phyloP scores from a whole-genome alignment of 2,113 vertebrate species.

The Craseonycteris thonglongyai region DNA sequence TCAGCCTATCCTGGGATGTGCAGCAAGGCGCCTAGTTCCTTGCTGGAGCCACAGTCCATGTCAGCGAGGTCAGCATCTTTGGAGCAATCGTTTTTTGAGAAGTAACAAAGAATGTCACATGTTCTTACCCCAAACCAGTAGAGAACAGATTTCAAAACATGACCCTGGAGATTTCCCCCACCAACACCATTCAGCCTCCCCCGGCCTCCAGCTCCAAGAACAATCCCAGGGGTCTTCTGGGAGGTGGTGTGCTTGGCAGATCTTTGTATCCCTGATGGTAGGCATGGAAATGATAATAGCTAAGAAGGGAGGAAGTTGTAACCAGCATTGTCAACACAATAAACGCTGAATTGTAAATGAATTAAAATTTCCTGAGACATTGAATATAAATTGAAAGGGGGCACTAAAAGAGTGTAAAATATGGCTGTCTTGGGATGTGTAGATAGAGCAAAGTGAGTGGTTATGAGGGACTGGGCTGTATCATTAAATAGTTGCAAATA shows the following conservation, averaged over 20 bases:
- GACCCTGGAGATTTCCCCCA: constrained; percentile 57
- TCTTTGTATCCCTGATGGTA: background rate
- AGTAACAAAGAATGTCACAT: background rate
- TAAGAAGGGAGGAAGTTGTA: background rate
- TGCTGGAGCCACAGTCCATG: background rate
- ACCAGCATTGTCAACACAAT: too few relatives aligned
- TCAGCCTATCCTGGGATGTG: accelerated
- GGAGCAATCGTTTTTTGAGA: background rate
- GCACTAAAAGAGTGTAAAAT: background rate
- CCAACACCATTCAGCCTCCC: background rate
- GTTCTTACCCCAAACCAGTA: background rate
- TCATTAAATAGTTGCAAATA: too few relatives aligned
- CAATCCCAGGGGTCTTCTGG: background rate
- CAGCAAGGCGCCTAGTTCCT: background rate
- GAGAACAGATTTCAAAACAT: constrained; percentile 47
- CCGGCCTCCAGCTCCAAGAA: background rate
- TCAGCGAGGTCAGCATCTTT: constrained; percentile 7
- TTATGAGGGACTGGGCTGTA: background rate
- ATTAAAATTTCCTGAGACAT: background rate
- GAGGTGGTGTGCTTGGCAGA: background rate
- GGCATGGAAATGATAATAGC: background rate
- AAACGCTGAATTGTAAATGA: background rate
- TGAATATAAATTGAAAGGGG: background rate
- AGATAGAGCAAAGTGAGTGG: background rate
- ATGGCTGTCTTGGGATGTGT: background rate